Conservation (phyloP, 1,140 invertebrate species). For the Lutraria rhynchaena region DNA sequence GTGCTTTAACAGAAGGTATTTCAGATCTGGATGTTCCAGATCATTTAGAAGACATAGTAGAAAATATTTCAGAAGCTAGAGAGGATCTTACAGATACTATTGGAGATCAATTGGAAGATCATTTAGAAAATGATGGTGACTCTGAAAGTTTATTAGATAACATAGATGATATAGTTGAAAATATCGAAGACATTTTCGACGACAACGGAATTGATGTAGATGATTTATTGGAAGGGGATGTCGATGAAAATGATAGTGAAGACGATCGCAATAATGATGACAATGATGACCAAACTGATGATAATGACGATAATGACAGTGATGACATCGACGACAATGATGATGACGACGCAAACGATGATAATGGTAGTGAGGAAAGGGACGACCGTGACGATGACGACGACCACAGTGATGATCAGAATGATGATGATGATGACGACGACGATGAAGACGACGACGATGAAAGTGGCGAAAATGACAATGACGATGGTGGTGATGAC, state of each 20-base stretch:
- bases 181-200: conserved; percentile 34
- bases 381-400: too few relatives aligned
- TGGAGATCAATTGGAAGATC: conserved; percentile 8
- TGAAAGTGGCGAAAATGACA: too few relatives aligned
- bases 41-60: neutral
- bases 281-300: too few relatives aligned
- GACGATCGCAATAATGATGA: neutral
- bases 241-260: conserved; percentile 26
- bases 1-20: neutral
- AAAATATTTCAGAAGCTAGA: neutral
- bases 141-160: neutral
- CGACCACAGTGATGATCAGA: too few relatives aligned
- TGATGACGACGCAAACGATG: too few relatives aligned
- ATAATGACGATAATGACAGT: too few relatives aligned
- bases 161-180: conserved; percentile 14
- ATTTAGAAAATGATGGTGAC: neutral
- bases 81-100: conserved; percentile 19
- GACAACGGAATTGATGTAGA: neutral
- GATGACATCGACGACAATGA: too few relatives aligned
- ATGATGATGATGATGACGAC: too few relatives aligned
- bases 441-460: too few relatives aligned
- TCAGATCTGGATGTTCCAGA: neutral
- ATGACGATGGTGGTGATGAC: too few relatives aligned
- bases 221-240: neutral
- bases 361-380: too few relatives aligned